These are phyloP conservation scores for Ferrisia virgata DNA, from an alignment of 2,888 invertebrate species.

Conservation along the genomic window DNA sequence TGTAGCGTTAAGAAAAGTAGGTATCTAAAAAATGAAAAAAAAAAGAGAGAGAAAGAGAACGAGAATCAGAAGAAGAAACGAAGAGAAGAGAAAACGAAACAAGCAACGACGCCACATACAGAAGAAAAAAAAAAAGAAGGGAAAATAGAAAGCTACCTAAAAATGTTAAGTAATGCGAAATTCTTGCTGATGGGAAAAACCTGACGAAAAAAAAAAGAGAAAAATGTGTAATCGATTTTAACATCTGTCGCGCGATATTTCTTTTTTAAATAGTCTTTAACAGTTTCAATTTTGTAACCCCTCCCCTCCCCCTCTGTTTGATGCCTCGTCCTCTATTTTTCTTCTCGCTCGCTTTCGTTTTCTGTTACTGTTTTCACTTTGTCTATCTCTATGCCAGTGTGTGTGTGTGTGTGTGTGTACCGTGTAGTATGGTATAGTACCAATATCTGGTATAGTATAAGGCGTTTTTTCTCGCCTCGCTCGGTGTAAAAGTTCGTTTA, in stretches of 20 bases:
- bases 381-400: background rate
- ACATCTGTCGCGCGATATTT: slow-evolving; percentile 32
- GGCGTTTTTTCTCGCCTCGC: background rate
- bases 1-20: background rate
- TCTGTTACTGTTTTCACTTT: background rate
- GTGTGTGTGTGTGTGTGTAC: background rate
- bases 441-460: too few species aligned
- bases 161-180: slow-evolving; percentile 20
- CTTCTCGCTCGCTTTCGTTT: background rate
- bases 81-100: background rate
- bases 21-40: background rate
- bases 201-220: background rate
- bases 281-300: slow-evolving; percentile 27
- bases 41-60: background rate
- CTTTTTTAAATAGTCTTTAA: slow-evolving; percentile 33
- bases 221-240: slow-evolving; percentile 32
- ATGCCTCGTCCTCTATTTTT: background rate
- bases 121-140: background rate
- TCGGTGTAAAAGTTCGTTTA: slow-evolving; percentile 9
- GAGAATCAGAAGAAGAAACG: background rate
- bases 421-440: too few species aligned
- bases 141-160: background rate
- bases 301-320: background rate
- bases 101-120: too few species aligned
- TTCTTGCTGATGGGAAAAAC: slow-evolving; percentile 27